phyloP scores from a whole-genome alignment of 2,113 vertebrate species.

The Marcusenius ussheri region DNA sequence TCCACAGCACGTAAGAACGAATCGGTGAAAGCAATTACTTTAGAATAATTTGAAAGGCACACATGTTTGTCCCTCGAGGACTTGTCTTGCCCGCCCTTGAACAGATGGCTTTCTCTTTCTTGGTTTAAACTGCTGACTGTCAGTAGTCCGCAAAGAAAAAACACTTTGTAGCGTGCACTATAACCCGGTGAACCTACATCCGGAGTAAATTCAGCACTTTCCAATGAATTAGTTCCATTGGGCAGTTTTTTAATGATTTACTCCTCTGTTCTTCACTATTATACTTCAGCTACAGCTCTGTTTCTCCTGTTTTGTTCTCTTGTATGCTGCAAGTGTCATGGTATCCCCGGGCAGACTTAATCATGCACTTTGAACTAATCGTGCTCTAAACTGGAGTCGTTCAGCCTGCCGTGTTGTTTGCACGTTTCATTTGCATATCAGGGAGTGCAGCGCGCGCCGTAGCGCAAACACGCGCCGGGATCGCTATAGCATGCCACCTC shows the following conservation, averaged over 20 bases:
- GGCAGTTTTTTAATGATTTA: background rate
- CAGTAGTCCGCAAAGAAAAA: background rate
- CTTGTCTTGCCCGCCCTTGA: conserved; percentile 9
- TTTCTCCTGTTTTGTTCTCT: background rate
- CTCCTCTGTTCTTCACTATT: background rate
- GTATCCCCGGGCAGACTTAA: background rate
- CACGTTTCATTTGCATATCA: background rate
- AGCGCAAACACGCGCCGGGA: background rate
- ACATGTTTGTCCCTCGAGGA: background rate
- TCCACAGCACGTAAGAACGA: conserved; percentile 5
- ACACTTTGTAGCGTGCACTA: background rate
- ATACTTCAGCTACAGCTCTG: background rate
- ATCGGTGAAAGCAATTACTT: conserved; percentile 17
- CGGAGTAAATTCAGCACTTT: conserved; percentile 9
- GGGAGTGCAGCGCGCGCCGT: background rate
- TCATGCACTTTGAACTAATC: background rate
- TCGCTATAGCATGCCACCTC: background rate
- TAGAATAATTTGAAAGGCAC: conserved; percentile 16
- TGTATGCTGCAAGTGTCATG: background rate
- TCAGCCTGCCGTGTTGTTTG: background rate
- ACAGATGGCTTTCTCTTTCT: background rate
- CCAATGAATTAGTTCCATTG: background rate
- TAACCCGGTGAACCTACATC: background rate
- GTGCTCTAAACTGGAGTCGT: background rate
- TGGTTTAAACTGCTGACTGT: conserved; percentile 5